Conservation (phyloP, 2,797 vertebrate genomes). For the Gobionotothen gibberifrons region DNA sequence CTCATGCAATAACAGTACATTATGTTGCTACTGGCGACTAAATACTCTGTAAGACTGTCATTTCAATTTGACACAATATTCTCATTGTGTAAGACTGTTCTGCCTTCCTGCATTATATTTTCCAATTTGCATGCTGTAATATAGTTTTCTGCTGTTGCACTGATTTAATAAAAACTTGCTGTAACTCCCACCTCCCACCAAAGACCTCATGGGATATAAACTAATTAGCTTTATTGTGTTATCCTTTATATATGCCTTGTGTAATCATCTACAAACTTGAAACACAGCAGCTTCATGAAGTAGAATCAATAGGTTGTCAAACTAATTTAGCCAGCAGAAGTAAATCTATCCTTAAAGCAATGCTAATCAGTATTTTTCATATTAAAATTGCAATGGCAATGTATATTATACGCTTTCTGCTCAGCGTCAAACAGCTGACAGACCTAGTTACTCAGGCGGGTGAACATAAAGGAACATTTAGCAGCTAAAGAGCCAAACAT, state of each 20-base stretch:
- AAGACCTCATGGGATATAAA: slow-evolving; percentile 42
- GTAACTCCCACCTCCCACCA: slow-evolving; percentile 25
- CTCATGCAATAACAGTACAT: slow-evolving; percentile 34
- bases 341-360: not conserved
- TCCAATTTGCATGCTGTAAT: slow-evolving; percentile 1
- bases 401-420: not conserved
- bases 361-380: too few species aligned
- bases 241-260: slow-evolving; percentile 33
- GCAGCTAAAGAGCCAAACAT: too few species aligned
- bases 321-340: not conserved
- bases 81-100: slow-evolving; percentile 11
- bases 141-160: slow-evolving; percentile 19
- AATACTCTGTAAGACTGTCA: slow-evolving; percentile 6
- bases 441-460: not conserved
- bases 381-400: too few species aligned
- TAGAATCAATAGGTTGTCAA: not conserved
- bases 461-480: not conserved
- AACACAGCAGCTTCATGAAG: slow-evolving; percentile 3
- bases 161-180: slow-evolving; percentile 41
- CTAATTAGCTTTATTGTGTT: slow-evolving; percentile 36
- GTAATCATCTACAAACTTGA: slow-evolving; percentile 15
- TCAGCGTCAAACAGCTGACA: not conserved
- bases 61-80: slow-evolving; percentile 33
- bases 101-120: slow-evolving; percentile 28
- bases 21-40: slow-evolving; percentile 45